Base-by-base conservation (phyloP, 2,888 invertebrate species). In the Mythimna ferrago region DNA sequence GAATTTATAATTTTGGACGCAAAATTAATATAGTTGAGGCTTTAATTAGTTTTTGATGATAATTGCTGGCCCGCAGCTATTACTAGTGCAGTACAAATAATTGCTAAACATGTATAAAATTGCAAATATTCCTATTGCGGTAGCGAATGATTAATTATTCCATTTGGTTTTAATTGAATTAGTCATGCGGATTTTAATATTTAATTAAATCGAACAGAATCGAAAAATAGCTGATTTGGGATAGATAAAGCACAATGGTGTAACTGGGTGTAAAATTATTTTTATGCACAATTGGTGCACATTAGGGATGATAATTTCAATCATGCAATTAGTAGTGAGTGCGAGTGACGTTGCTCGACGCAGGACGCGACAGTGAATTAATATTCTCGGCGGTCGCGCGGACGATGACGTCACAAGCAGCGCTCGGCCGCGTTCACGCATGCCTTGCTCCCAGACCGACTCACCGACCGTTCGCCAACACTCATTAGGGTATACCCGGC, bases 1-100 rank as follows among this genome's bases (percentile, higher is more conserved):
- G 94, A 95, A 95, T 94, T 93, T 93, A 94, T 95, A 95, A 95
- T 95, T 95, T 94, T 89, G 86, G 89, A 90, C 90, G 88, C 91
- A 91, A 92, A 93, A 94, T 94, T 94, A 93, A 92, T 92, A 92
- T 89, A 79, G 79, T 88, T 87, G 84, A 81, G 84, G 88, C 80
- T 89, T 87, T 90, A 92, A 93, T 93, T 93, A 91, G 90, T 92
- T 94, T 93, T 91, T 92, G 92, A 93, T 92, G 89, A 90, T 88
- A 89, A 89, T 88, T 88, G 89, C 87, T 88, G 75, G 80, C 80
- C 73, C 71, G 71, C 64, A 78, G 71, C 76, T 68, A 85, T 76
- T 81, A 80, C 79, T 79, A 78, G 80, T 83, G 81, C 85, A 82
- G 76, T 79, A 67, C 69, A 78, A 79, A 81, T 87, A 83, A 82